phyloP scores from a whole-genome alignment of 2,888 invertebrate species.

The Athrips mouffetella region DNA sequence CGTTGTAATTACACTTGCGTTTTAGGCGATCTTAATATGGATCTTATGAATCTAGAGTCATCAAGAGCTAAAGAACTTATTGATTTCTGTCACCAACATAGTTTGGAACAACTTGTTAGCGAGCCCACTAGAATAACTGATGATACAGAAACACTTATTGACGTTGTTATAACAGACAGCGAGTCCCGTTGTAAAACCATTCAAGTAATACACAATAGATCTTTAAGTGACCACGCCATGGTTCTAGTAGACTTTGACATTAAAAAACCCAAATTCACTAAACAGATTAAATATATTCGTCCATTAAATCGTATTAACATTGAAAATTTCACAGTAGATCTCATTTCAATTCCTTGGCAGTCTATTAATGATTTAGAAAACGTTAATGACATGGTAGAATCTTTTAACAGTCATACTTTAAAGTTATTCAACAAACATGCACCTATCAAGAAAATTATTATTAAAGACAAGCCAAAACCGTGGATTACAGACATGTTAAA shows the following conservation, averaged over 20 bases:
- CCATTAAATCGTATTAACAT: too few relatives aligned
- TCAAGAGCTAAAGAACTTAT: conserved; percentile 8
- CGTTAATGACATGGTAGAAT: too few relatives aligned
- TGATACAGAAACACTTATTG: conserved; percentile 15
- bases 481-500: too few relatives aligned
- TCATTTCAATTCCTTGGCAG: too few relatives aligned
- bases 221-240: conserved; percentile 16
- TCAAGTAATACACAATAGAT: conserved; percentile 11
- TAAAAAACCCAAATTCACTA: conserved; percentile 12
- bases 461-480: too few relatives aligned
- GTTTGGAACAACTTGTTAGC: conserved; percentile 17
- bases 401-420: too few relatives aligned
- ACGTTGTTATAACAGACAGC: conserved; percentile 17
- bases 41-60: conserved; percentile 10
- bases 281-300: too few relatives aligned
- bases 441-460: too few relatives aligned
- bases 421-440: too few relatives aligned
- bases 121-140: conserved; percentile 21
- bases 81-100: conserved; percentile 12
- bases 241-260: conserved; percentile 13
- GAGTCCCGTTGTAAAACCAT: conserved; percentile 5
- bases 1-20: conserved; percentile 19
- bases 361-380: too few relatives aligned
- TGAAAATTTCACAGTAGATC: too few relatives aligned
- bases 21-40: conserved; percentile 20